Evolutionary conservation across 1,140 invertebrate species (phyloP), one percentile per base, ranked within the genome.

Genomic region (Cylas formicarius): DNA sequence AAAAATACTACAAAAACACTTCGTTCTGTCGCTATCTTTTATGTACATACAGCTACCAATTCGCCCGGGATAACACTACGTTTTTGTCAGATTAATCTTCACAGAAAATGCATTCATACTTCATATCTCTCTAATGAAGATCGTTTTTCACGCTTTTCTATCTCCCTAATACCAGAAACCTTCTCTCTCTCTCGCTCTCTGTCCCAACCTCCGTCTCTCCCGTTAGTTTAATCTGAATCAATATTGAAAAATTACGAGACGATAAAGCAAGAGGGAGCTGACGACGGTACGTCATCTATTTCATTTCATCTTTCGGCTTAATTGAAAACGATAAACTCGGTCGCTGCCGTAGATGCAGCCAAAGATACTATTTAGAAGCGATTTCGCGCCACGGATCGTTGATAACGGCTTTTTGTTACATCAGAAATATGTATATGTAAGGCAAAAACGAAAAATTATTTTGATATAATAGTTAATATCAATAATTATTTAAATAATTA

Each of bases 41-140:
- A n/a, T n/a, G n/a, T n/a, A n/a, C n/a, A n/a, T n/a, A n/a, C n/a
- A n/a, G n/a, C n/a, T n/a, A n/a, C n/a, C n/a, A n/a, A n/a, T n/a
- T n/a, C n/a, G n/a, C n/a, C n/a, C n/a, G n/a, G n/a, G 50, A 58
- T 58, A 54, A 55, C 52, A 50, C 49, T 55, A 52, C 55, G 49
- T 61, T 61, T 61, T 61, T 60, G 60, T 55, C 49, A 50, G 55
- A 60, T 59, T 62, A 61, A 62, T 62, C 54, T 55, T 51, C 52
- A 58, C 56, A 54, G 58, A 57, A 58, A 59, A 59, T 64, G 62
- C 62, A 62, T 62, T 62, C 62, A 64, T 64, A 64, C 49, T 57
- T 58, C 58, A 57, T 59, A 62, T 62, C 60, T 58, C 52, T 48
- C 51, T 64, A 64, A 64, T 64, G 62, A 56, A 50, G 48, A 48